Percentiles rank a stretch among this genome's conserved stretches.
phyloP scores from a whole-genome alignment of 2,113 vertebrate species.

The Donacobius atricapilla region DNA sequence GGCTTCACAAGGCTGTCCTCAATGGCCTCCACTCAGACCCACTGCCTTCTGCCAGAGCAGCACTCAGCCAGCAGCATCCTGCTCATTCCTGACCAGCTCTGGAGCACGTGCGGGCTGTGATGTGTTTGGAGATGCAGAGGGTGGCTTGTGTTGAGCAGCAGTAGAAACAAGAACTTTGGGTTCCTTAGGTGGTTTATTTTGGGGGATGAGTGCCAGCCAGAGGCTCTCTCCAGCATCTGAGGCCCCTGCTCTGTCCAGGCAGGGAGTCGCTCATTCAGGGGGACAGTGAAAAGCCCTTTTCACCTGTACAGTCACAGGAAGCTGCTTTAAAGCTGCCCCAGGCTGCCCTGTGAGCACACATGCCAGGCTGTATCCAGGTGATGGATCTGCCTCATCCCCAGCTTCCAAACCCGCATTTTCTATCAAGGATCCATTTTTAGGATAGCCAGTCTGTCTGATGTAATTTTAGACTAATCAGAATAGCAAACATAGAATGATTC shows the following conservation, averaged over 20 bases:
- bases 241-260: neutral
- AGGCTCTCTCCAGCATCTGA: neutral
- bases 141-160: neutral
- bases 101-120: accelerated
- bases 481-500: neutral
- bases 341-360: neutral
- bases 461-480: neutral
- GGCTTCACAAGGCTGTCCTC: no score
- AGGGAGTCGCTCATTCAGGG: neutral
- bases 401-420: neutral
- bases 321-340: neutral
- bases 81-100: neutral
- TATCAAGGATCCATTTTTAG: neutral
- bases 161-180: neutral
- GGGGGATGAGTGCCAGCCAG: neutral
- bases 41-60: no score
- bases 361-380: neutral
- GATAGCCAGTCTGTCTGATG: neutral
- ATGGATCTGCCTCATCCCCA: neutral
- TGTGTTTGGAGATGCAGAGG: accelerated
- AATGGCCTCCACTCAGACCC: neutral
- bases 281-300: neutral
- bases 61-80: neutral
- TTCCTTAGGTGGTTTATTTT: neutral
- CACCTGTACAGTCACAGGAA: neutral